Conservation (phyloP, 2,888 invertebrate species). For the Mycogona germanica region DNA sequence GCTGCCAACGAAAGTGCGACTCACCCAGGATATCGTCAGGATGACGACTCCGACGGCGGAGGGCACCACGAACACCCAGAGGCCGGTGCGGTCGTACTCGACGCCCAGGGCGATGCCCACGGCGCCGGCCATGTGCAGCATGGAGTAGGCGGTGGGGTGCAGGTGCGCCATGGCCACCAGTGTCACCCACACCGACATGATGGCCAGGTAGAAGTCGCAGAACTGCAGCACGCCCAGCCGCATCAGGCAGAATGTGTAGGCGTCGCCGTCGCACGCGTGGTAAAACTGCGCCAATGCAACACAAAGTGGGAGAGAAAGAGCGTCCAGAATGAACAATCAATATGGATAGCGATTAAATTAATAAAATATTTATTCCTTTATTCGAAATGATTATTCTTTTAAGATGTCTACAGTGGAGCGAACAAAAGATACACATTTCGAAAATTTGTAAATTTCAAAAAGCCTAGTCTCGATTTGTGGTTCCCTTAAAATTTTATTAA, state of each 20-base stretch:
- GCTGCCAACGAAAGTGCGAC: not conserved
- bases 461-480: too few relatives aligned
- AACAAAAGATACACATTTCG: too few relatives aligned
- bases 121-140: constrained; percentile 42
- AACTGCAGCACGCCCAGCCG: constrained; percentile 40
- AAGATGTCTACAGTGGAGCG: too few relatives aligned
- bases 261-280: constrained; percentile 35
- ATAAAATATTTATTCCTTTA: too few relatives aligned
- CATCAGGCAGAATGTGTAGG: constrained; percentile 22
- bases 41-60: constrained; percentile 33
- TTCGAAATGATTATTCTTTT: too few relatives aligned
- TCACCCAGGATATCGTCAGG: constrained; percentile 31
- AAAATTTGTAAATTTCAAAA: too few relatives aligned
- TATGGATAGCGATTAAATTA: too few relatives aligned
- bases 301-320: too few relatives aligned
- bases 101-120: constrained; percentile 42
- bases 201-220: constrained; percentile 45
- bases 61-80: constrained; percentile 41
- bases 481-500: too few relatives aligned
- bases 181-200: constrained; percentile 47
- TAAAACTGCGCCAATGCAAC: constrained; percentile 34
- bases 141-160: constrained; percentile 34
- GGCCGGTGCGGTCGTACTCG: constrained; percentile 40
- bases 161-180: constrained; percentile 42
- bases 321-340: too few relatives aligned